A percentile compares a stretch with the other conserved stretches of the same genome.
phyloP scores from a whole-genome alignment of 2,797 vertebrate species.

The Gallinago solitaria region DNA sequence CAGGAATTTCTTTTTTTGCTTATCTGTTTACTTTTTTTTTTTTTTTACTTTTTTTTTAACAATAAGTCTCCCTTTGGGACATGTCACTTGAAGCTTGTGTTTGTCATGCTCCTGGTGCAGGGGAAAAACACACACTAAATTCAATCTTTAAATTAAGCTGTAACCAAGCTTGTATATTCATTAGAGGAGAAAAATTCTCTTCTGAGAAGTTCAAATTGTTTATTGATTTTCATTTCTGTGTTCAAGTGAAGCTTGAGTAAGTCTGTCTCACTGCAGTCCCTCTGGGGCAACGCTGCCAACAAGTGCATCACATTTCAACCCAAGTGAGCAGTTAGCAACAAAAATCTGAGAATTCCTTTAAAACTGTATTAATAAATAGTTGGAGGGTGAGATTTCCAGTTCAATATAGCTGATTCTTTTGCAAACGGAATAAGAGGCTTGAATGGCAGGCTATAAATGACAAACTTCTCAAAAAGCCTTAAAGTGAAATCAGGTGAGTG shows the following conservation, averaged over 20 bases:
- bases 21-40: not conserved
- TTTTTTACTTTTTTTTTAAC: not conserved
- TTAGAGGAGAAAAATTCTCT: slow-evolving; percentile 95
- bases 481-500: slow-evolving; percentile 32
- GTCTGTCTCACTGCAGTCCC: slow-evolving; percentile 88
- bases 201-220: slow-evolving; percentile 99
- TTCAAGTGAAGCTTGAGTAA: slow-evolving; percentile 92
- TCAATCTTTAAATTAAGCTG: slow-evolving; percentile 86
- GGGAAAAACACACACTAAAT: slow-evolving; percentile 80
- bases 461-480: slow-evolving; percentile 18
- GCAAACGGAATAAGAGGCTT: slow-evolving; percentile 46
- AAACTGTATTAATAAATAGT: slow-evolving; percentile 80
- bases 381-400: slow-evolving; percentile 72
- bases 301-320: slow-evolving; percentile 80
- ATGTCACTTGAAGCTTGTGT: slow-evolving; percentile 72
- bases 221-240: slow-evolving; percentile 99
- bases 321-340: slow-evolving; percentile 68
- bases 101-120: slow-evolving; percentile 79
- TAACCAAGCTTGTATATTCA: slow-evolving; percentile 97
- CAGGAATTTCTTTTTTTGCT: not conserved
- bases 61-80: slow-evolving; percentile 73
- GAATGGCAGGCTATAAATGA: slow-evolving; percentile 36
- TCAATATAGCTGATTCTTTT: slow-evolving; percentile 67
- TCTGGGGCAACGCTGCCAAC: slow-evolving; percentile 79
- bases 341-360: slow-evolving; percentile 78